Conservation (phyloP, 2,888 invertebrate species). For the Hesperia comma region DNA sequence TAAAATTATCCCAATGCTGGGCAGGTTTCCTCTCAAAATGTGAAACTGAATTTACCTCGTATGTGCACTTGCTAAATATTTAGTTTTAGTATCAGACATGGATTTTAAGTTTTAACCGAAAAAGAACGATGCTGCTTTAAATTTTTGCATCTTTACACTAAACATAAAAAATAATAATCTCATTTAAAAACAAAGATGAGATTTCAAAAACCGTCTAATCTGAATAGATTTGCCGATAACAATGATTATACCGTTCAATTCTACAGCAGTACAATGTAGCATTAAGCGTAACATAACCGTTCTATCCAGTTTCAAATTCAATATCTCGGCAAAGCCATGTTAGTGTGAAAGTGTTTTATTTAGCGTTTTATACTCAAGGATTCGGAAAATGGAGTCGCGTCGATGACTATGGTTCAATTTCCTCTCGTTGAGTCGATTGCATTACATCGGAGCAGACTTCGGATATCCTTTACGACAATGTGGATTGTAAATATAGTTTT, state of each 20-base stretch:
- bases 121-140: neutral
- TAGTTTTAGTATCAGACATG: too few relatives aligned
- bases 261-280: slow-evolving; percentile 2
- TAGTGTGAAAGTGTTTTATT: slow-evolving; percentile 62
- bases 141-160: neutral
- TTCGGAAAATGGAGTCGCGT: slow-evolving; percentile 53
- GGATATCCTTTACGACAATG: slow-evolving; percentile 42
- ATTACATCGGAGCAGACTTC: slow-evolving; percentile 41
- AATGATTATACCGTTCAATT: slow-evolving; percentile 4
- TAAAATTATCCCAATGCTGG: too few relatives aligned
- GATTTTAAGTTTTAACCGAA: too few relatives aligned
- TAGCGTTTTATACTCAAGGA: slow-evolving; percentile 55
- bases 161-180: neutral
- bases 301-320: slow-evolving; percentile 59
- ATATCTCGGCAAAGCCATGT: slow-evolving; percentile 57
- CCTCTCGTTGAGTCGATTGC: slow-evolving; percentile 44
- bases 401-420: slow-evolving; percentile 57
- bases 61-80: too few relatives aligned
- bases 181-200: neutral
- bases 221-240: neutral
- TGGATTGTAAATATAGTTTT: slow-evolving; percentile 39
- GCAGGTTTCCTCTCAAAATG: too few relatives aligned
- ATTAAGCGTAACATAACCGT: slow-evolving; percentile 49
- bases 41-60: too few relatives aligned
- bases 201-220: slow-evolving; percentile 1